Evolutionary conservation across 2,113 vertebrate genomes (phyloP).

Genomic region (Zapornia atra): DNA sequence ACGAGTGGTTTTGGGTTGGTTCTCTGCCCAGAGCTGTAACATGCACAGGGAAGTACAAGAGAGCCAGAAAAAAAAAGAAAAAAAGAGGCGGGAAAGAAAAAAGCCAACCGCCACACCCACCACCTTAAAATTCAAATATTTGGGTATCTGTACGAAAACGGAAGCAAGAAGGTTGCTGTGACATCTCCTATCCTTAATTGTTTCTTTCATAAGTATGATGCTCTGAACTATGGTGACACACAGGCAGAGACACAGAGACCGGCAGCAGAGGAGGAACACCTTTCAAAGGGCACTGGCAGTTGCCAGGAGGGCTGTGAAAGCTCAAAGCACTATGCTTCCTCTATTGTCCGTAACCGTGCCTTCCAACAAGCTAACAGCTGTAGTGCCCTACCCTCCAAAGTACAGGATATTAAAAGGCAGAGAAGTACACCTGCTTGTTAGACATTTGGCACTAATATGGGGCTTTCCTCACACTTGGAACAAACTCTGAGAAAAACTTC

Average conservation of each 20-base stretch:
- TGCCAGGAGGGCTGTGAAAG: neutral
- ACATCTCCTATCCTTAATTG: neutral
- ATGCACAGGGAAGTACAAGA: accelerated
- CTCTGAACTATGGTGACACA: neutral
- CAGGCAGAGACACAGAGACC: neutral
- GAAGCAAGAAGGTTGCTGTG: neutral
- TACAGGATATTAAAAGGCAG: neutral
- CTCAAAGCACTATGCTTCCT: neutral
- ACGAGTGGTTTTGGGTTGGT: neutral
- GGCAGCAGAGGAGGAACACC: neutral
- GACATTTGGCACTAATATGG: accelerated
- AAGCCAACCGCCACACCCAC: no score
- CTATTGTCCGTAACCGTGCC: neutral
- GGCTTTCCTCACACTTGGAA: neutral
- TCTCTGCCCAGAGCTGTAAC: neutral
- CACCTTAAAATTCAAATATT: neutral
- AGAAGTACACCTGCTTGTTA: neutral
- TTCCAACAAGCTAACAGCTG: neutral
- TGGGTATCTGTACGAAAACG: neutral
- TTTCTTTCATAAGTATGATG: neutral
- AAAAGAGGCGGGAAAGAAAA: neutral
- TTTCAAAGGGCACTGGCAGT: neutral
- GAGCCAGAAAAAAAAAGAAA: neutral
- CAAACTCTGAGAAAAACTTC: neutral
- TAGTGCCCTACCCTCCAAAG: neutral